Conservation (phyloP, 2,888 invertebrate genomes). For the Leucophora obtusa region DNA sequence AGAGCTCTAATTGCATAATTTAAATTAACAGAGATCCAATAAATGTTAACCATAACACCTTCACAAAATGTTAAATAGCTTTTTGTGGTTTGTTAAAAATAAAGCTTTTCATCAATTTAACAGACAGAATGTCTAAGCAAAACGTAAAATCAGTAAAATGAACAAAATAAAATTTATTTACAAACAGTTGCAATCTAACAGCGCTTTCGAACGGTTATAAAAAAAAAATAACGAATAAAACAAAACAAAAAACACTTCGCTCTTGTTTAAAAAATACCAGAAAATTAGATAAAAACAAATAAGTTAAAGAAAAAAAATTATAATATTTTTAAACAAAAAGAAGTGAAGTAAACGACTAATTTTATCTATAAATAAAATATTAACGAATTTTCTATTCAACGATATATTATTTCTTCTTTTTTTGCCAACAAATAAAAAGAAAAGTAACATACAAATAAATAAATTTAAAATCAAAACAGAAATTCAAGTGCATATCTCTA, state of each 20-base stretch:
- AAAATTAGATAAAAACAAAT: constrained; percentile 24
- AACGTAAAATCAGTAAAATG: constrained; percentile 49
- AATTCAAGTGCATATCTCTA: constrained; percentile 51
- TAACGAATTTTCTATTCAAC: constrained; percentile 39
- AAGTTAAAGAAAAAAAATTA: constrained; percentile 27
- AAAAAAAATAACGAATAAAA: constrained; percentile 47
- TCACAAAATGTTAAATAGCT: constrained; percentile 41
- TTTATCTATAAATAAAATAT: constrained; percentile 11
- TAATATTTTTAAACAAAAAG: constrained; percentile 16
- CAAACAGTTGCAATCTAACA: constrained; percentile 66
- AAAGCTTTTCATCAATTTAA: constrained; percentile 33
- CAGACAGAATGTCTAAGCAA: constrained; percentile 33
- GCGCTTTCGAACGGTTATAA: constrained; percentile 64
- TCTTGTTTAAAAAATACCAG: constrained; percentile 45
- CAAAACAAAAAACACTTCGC: constrained; percentile 30
- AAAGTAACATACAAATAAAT: constrained; percentile 49
- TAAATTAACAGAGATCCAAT: constrained; percentile 35
- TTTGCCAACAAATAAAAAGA: constrained; percentile 41
- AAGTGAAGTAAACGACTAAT: constrained; percentile 53
- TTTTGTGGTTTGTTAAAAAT: not conserved
- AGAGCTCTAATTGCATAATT: constrained; percentile 6
- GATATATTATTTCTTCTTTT: constrained; percentile 20
- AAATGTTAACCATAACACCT: constrained; percentile 42
- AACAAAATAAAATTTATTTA: constrained; percentile 49
- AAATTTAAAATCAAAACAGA: constrained; percentile 22